Base-by-base conservation (phyloP, 2,113 vertebrate genomes). In the Spermophilus dauricus region DNA sequence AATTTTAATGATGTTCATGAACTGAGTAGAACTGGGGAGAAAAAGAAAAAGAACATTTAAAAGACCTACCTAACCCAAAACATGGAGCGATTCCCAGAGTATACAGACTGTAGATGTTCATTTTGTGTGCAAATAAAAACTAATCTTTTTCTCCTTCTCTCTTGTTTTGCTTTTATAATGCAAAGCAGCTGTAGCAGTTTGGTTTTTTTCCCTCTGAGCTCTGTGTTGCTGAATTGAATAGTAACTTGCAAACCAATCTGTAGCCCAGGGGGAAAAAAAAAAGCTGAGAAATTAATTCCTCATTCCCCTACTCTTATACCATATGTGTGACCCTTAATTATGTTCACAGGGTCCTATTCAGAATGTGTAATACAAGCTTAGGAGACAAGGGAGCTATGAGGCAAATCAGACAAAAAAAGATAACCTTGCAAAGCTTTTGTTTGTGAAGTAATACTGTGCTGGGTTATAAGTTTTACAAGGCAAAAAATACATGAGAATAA, bases 251-350 rank as follows among this genome's bases (percentile, higher is more conserved):
- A 98, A 97, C 76, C 24, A 96, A 83, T 98, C 92, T 98, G 73
- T 94, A 96, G 76, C 67, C 37, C 51, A 67, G 72, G 63, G 91
- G 96, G 51, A 92, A 51, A 48, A 48, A 97, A 51, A 93, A 97
- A 98, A 98, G 96, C 69, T 97, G 91, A 94, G 92, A 98, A 98
- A 98, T 98, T 98, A 98, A 98, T 98, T 94, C 65, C 88, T 97
- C 94, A 95, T 96, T n/a, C 42, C 81, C 63, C 61, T 94, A 56
- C 58, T 98, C 90, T 90, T 73, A 58, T 70, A 92, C 9, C 30
- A 86, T 90, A 95, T 3, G 1, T 83, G 16, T 93, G 95, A 97
- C 84, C 73, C 96, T 97, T 98, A 97, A 97, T 98, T 98, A 76
- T 30, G 7, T 97, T 98, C 80, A 87, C 12, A 58, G 26, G 45